Evolutionary conservation across 2,888 invertebrate species (phyloP).

Genomic region (Oligia fasciuncula): DNA sequence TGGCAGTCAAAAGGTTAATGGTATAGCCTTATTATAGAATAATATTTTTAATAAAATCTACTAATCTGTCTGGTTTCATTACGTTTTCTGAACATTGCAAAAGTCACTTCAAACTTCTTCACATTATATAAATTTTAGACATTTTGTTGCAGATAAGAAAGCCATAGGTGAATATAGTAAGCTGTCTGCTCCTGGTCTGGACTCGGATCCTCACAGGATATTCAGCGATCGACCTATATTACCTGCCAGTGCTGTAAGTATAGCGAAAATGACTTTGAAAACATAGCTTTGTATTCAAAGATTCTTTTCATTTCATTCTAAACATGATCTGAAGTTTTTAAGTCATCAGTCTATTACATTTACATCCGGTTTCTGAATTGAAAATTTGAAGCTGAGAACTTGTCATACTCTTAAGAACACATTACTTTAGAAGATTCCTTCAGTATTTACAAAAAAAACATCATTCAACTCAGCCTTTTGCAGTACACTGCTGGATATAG

Average conservation of each 20-base stretch:
- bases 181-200: slow-evolving; percentile 70
- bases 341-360: background rate
- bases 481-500: background rate
- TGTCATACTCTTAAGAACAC: background rate
- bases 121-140: slow-evolving; percentile 39
- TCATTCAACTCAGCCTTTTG: background rate
- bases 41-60: background rate
- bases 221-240: slow-evolving; percentile 74
- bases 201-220: slow-evolving; percentile 73
- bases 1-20: too few species aligned
- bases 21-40: too few species aligned
- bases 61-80: too few species aligned
- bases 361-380: background rate
- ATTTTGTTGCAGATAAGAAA: slow-evolving; percentile 81
- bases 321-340: too few species aligned
- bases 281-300: background rate
- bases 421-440: background rate
- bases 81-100: background rate
- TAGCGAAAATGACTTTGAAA: background rate
- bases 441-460: background rate
- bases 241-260: slow-evolving; percentile 79
- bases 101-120: background rate
- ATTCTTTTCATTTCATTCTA: background rate
- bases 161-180: slow-evolving; percentile 76
- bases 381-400: background rate